Evolutionary conservation across 1,140 invertebrate species (phyloP).

Genomic region (Popillia japonica): DNA sequence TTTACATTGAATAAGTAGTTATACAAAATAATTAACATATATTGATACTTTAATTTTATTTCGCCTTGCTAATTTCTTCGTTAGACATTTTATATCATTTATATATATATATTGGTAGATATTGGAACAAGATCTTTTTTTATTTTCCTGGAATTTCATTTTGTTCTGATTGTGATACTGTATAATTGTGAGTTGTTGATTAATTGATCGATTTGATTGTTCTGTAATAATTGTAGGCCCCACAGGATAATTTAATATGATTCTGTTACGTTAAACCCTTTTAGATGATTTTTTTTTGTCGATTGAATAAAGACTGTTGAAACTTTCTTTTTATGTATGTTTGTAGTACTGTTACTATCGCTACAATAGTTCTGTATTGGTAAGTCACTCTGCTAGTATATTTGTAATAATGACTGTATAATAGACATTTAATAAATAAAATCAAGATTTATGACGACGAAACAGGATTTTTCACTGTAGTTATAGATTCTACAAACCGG

Average conservation of each 20-base stretch:
- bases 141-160: not conserved
- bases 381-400: not conserved
- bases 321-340: not conserved
- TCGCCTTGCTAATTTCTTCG: too few relatives aligned
- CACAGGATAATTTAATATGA: too few relatives aligned
- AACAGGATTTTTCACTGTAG: too few relatives aligned
- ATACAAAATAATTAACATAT: too few relatives aligned
- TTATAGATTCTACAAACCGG: too few relatives aligned
- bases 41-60: too few relatives aligned
- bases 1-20: not conserved
- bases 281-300: not conserved
- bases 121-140: not conserved
- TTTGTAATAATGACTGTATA: constrained; percentile 6
- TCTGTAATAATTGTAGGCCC: not conserved
- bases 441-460: not conserved
- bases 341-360: not conserved
- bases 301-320: constrained; percentile 6
- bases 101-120: too few relatives aligned
- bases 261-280: too few relatives aligned
- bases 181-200: not conserved
- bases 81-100: too few relatives aligned
- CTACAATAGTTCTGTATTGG: not conserved
- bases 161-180: not conserved
- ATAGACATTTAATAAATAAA: constrained; percentile 8
- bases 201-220: not conserved